These are phyloP conservation scores for Blennius ocellaris DNA, from an alignment of 2,113 vertebrate genomes.

Conservation along the genomic window DNA sequence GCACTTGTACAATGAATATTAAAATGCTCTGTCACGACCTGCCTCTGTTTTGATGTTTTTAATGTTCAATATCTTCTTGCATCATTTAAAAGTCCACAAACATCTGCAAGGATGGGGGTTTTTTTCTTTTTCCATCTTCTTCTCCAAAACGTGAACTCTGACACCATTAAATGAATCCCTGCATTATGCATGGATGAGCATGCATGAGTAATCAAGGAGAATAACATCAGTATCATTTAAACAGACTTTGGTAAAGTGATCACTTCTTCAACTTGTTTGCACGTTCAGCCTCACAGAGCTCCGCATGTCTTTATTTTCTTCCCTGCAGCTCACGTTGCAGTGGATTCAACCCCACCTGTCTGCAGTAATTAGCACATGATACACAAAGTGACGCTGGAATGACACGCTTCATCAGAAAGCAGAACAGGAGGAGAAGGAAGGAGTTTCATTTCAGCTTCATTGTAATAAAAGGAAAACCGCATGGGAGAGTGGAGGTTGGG, in stretches of 20 bases:
- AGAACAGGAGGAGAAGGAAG: no score
- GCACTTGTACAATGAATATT: slow-evolving; percentile 17
- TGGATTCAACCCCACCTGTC: slow-evolving; percentile 3
- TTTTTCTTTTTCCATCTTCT: background rate
- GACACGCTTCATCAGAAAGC: slow-evolving; percentile 37
- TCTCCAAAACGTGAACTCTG: background rate
- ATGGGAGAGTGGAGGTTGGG: no score
- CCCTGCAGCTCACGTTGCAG: slow-evolving; percentile 1
- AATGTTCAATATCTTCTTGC: background rate
- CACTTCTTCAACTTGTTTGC: background rate
- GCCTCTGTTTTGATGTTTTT: slow-evolving; percentile 1
- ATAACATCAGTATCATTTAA: background rate
- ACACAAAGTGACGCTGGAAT: slow-evolving; percentile 45
- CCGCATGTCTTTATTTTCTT: background rate
- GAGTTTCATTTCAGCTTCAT: slow-evolving; percentile 32
- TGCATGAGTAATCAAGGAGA: background rate
- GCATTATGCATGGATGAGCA: background rate
- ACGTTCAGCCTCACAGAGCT: background rate
- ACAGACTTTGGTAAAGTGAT: background rate
- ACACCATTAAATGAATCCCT: slow-evolving; percentile 3
- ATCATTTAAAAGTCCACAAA: background rate
- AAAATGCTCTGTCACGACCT: background rate
- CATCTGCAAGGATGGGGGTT: background rate
- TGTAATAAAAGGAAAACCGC: slow-evolving; percentile 16
- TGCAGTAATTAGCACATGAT: slow-evolving; percentile 1